Evolutionary conservation across 2,888 invertebrate species (phyloP), one percentile per base, ranked within the genome.

Genomic region (Tipula confusa): DNA sequence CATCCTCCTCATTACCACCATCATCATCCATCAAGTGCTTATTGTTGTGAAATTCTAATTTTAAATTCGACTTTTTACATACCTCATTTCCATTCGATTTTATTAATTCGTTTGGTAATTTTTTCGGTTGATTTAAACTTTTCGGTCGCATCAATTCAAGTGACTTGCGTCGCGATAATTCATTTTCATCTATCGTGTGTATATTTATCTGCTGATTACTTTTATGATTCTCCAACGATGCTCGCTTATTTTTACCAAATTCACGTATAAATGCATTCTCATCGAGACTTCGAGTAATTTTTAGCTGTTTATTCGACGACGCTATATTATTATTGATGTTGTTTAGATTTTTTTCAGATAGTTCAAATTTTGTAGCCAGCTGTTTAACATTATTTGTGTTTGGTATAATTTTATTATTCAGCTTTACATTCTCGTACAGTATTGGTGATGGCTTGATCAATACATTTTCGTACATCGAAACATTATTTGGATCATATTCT

Each of bases 241-340:
- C 24, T 80, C 84, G 90, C n/a, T 87, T 87, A 33, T 84, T 81
- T 31, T 82, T 84, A 0, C 92, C 93, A 85, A 93, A 94, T 87
- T 94, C 94, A 85, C 93, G 92, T 1, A 93, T 90, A 86, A 95
- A 95, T 11, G 94, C 94, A 85, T 93, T 94, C 86, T 94, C 95
- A 87, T 95, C 95, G 83, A 95, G 88, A 0, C 94, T 94, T 29
- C 94, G 90, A 0, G 94, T 93, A 79, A 89, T 89, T 87, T 93
- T 93, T 0, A 93, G 90, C 83, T 92, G 87, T 84, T 87, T 90
- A 84, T 90, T 90, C 24, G 91, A 91, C 86, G 92, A 91, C 0
- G 93, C 93, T 0, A 94, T 90, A 33, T 83, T 83, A 33, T 79
- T 83, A 83, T 83, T 83, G n/a, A 33, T 80, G 29, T 79, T 64